Evolutionary conservation across 2,797 vertebrate species (phyloP), one percentile per base, ranked within the genome.

Genomic region (Chelonia mydas): DNA sequence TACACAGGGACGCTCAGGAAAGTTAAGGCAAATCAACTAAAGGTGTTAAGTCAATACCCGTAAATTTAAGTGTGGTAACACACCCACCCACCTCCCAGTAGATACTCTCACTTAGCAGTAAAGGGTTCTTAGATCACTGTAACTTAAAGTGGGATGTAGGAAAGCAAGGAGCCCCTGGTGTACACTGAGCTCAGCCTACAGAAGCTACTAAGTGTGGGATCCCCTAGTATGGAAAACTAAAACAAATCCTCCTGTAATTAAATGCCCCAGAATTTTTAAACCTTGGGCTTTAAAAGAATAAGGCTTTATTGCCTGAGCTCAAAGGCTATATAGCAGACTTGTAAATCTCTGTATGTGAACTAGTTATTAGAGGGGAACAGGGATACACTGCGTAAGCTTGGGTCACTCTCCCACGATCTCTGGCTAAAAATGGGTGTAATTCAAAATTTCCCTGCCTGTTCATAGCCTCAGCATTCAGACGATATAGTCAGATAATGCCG

Each of bases 191-290:
- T 61, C 31, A 61, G 31, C 61, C 33, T 65, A 65, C 61, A 65
- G 33, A 65, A 65, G 61, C 61, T 65, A n/a, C 2, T 4, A n/a
- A 65, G 61, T 2, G 16, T 33, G 16, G 33, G 61, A n/a, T 65
- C 33, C 33, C 8, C 16, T 8, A 65, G 31, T 0, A 0, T 3
- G 59, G 15, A 41, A 13, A 23, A n/a, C 16, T n/a, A n/a, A 77
- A 76, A 61, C 2, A 37, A 2, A 25, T 49, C 31, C 41, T 27
- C 53, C 80, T 81, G 37, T 45, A 53, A 50, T 23, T 81, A 84
- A 13, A 23, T 33, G 50, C 41, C 50, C 21, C 49, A 21, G 15
- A 55, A 87, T 28, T n/a, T n/a, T n/a, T n/a, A n/a, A n/a, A 59
- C 21, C 59, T 72, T 21, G 6, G 57, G 8, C 45, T 59, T 57